Evolutionary conservation across 2,888 invertebrate species (phyloP).

Genomic region (Julus scandinavius): DNA sequence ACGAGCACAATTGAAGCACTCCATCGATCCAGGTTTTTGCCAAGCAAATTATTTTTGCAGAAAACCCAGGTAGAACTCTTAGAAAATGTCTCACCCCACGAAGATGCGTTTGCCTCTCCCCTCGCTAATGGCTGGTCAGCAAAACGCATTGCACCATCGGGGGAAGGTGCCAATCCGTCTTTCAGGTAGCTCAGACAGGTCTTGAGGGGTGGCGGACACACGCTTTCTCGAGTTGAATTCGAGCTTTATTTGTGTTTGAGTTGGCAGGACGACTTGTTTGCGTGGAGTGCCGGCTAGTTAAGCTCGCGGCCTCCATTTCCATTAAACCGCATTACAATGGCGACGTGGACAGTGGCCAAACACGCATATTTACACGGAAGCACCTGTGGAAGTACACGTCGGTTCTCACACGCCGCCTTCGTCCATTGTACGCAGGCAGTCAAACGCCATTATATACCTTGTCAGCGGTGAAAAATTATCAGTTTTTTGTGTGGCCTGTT

Average conservation of each 20-base stretch:
- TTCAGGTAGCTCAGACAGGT: slow-evolving; percentile 21
- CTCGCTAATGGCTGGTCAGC: neutral
- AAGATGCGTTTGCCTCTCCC: neutral
- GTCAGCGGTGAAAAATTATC: slow-evolving; percentile 27
- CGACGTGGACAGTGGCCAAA: slow-evolving; percentile 27
- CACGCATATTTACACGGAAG: slow-evolving; percentile 27
- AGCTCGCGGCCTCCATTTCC: slow-evolving; percentile 27
- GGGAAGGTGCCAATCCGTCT: neutral
- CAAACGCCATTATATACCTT: neutral
- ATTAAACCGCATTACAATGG: neutral
- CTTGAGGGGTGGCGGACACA: neutral
- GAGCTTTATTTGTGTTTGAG: slow-evolving; percentile 19
- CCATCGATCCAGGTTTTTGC: slow-evolving; percentile 7
- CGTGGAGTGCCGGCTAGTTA: slow-evolving; percentile 2
- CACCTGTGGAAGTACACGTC: slow-evolving; percentile 21
- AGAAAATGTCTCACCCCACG: neutral
- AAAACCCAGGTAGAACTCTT: neutral
- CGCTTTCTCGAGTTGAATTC: neutral
- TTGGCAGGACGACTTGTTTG: slow-evolving; percentile 27
- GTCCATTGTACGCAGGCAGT: slow-evolving; percentile 13
- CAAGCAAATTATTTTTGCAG: neutral
- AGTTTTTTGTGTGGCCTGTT: neutral
- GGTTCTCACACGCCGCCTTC: slow-evolving; percentile 3
- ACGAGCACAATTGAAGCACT: neutral
- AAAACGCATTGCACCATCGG: too few species aligned